These are phyloP conservation scores for Tortricodes alternella DNA, from an alignment of 2,888 invertebrate species.

Conservation along the genomic window DNA sequence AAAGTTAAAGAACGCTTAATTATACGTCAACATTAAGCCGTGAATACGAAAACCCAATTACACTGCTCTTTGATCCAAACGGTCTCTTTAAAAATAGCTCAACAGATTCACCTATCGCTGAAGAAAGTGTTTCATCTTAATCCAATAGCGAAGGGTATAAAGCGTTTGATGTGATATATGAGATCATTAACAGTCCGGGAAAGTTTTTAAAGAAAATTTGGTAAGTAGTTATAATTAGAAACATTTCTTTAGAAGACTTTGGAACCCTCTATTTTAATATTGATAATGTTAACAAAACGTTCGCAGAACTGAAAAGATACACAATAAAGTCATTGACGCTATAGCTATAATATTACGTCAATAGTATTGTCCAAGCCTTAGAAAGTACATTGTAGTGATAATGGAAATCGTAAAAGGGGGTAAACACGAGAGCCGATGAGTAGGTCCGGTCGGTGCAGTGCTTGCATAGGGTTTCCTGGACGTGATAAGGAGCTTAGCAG, in stretches of 20 bases:
- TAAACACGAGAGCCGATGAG: constrained; percentile 1
- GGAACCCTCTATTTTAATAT: no score
- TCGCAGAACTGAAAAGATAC: no score
- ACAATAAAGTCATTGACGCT: no score
- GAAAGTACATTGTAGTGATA: constrained; percentile 25
- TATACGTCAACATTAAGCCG: constrained; percentile 13
- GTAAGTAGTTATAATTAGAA: background rate
- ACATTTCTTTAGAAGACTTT: background rate
- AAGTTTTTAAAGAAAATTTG: constrained; percentile 4
- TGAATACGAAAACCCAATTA: constrained; percentile 14
- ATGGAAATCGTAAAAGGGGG: constrained; percentile 20
- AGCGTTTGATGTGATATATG: constrained; percentile 12
- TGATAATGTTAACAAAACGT: no score
- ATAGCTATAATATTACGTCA: no score
- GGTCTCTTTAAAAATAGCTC: constrained; percentile 22
- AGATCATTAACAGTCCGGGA: constrained; percentile 6
- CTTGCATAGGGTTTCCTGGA: constrained; percentile 18
- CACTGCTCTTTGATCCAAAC: constrained; percentile 20
- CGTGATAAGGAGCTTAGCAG: constrained; percentile 13
- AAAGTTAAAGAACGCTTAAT: background rate
- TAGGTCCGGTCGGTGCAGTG: background rate
- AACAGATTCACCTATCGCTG: constrained; percentile 5
- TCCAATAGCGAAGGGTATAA: constrained; percentile 7
- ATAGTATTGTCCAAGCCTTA: constrained; percentile 22
- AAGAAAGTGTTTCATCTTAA: constrained; percentile 28